phyloP scores from a whole-genome alignment of 1,140 invertebrate species.

The Aporrectodea caliginosa region DNA sequence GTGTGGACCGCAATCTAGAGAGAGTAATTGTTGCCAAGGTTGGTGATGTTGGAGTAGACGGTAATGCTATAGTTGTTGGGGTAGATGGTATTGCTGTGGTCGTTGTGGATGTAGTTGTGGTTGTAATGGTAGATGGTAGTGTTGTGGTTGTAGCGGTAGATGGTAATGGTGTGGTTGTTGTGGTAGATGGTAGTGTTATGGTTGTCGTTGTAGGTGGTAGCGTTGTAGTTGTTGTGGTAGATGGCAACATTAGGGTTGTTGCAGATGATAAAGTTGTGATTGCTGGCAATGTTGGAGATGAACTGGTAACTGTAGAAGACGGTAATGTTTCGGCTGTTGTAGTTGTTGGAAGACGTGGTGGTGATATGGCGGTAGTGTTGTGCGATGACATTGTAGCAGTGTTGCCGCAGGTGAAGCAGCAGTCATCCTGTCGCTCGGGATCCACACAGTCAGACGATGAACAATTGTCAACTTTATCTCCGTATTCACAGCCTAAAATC shows the following conservation, averaged over 20 bases:
- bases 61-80: neutral
- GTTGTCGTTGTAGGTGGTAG: neutral
- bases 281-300: neutral
- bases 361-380: too few species aligned
- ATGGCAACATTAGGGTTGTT: neutral
- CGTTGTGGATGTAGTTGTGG: neutral
- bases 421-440: neutral
- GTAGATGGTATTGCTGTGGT: neutral
- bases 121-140: neutral
- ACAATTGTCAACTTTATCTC: neutral
- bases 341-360: too few species aligned
- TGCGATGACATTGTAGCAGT: too few species aligned
- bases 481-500: neutral
- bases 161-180: neutral
- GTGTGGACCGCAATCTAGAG: too few species aligned
- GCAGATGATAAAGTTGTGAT: too few species aligned
- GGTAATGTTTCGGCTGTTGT: too few species aligned
- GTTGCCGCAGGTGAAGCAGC: neutral
- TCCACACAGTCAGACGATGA: neutral
- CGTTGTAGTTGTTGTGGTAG: neutral
- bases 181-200: neutral
- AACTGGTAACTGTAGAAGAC: neutral
- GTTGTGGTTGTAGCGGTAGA: neutral
- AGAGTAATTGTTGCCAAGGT: neutral
- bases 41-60: neutral